phyloP scores from a whole-genome alignment of 2,888 invertebrate species.

The Euphydryas editha region DNA sequence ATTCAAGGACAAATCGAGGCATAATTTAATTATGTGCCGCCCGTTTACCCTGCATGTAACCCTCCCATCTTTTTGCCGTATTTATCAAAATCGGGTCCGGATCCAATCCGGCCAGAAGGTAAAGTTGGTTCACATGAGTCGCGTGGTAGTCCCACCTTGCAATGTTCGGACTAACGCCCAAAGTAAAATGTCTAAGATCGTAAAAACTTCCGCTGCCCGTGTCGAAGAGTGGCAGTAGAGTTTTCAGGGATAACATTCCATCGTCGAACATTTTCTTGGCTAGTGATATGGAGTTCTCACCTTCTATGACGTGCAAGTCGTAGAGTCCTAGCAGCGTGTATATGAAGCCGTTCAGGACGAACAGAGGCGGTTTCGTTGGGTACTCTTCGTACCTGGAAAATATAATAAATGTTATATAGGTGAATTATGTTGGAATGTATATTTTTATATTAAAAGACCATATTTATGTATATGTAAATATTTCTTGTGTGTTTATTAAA shows the following conservation, averaged over 20 bases:
- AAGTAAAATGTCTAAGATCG: conserved; percentile 96
- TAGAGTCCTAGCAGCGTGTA: conserved; percentile 98
- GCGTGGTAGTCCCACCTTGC: conserved; percentile 99
- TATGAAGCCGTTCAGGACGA: conserved; percentile 99
- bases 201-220: conserved; percentile 98
- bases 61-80: conserved; percentile 96
- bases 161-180: conserved; percentile 95
- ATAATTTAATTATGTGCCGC: conserved; percentile 93
- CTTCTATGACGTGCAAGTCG: conserved; percentile 93
- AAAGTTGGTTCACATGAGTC: conserved; percentile 97
- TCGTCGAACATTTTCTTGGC: conserved; percentile 91
- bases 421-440: no score
- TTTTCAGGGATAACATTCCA: conserved; percentile 94
- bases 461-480: no score
- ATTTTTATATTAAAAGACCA: no score
- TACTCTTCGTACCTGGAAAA: conserved; percentile 96
- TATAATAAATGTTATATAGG: no score
- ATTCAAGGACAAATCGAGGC: not conserved
- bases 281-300: conserved; percentile 86
- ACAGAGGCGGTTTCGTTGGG: conserved; percentile 96
- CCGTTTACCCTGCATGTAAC: conserved; percentile 97
- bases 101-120: conserved; percentile 93
- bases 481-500: no score
- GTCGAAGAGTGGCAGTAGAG: conserved; percentile 95
- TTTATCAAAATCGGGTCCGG: conserved; percentile 90